Conservation (phyloP, 37 sponge, comb jelly and placozoan genomes). For the Axinella damicornis region DNA sequence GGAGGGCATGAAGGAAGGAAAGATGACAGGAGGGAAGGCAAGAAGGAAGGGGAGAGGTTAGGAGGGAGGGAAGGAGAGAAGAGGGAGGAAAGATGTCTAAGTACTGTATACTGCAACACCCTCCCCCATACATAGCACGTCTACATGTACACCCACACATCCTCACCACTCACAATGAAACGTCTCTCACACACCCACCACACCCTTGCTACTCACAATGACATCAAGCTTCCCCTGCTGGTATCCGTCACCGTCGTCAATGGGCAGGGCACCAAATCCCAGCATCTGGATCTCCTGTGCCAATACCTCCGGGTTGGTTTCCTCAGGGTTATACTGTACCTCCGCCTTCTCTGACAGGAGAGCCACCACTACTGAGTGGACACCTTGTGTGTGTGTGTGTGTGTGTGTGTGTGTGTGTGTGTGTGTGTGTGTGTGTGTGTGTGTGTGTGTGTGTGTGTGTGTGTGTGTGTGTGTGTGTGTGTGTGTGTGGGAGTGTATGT, state of each 20-base stretch:
- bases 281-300: slow-evolving; percentile 55
- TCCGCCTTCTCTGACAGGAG: slow-evolving; percentile 90
- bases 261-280: slow-evolving; percentile 74
- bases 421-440: slow-evolving; percentile 17
- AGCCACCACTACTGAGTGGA: slow-evolving; percentile 72
- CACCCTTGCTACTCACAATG: slow-evolving; percentile 40
- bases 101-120: no score
- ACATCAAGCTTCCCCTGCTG: slow-evolving; percentile 69
- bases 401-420: not conserved
- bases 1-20: no score
- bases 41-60: no score
- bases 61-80: no score
- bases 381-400: slow-evolving; percentile 53
- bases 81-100: no score
- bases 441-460: not conserved
- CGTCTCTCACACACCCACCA: not conserved
- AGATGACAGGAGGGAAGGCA: no score
- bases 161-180: not conserved
- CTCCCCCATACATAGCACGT: no score
- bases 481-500: no score
- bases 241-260: slow-evolving; percentile 23
- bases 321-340: slow-evolving; percentile 62
- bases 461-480: no score
- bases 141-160: not conserved
- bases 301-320: slow-evolving; percentile 53